A percentile compares a stretch with the other conserved stretches of the same genome.
Evolutionary conservation across 2,113 vertebrate genomes (phyloP).

Genomic region (Falco punctatus): DNA sequence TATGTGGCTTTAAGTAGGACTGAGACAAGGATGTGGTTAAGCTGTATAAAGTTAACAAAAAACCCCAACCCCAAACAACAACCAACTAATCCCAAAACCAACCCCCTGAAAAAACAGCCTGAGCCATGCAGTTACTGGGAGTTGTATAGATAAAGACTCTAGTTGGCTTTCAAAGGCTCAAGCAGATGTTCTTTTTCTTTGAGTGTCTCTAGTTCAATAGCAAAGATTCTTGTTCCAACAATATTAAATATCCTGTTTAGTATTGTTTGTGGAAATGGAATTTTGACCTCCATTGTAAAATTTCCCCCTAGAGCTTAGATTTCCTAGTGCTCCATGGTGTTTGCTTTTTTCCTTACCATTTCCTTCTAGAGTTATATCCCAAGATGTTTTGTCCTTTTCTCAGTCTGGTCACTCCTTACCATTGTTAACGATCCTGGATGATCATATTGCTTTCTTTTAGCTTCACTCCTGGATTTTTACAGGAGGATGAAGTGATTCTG

Average conservation of each 20-base stretch:
- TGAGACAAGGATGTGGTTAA: background rate
- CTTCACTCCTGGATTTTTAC: background rate
- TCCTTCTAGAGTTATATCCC: background rate
- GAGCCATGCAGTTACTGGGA: background rate
- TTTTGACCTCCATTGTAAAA: background rate
- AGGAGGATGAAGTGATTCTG: background rate
- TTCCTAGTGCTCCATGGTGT: background rate
- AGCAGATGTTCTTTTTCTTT: background rate
- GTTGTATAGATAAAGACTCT: background rate
- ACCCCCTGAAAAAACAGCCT: background rate
- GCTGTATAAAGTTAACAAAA: background rate
- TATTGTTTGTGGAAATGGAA: background rate
- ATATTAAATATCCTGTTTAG: background rate
- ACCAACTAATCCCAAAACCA: background rate
- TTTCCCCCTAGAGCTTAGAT: background rate
- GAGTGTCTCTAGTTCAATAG: background rate
- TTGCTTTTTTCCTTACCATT: background rate
- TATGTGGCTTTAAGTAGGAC: background rate
- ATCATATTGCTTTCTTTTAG: background rate
- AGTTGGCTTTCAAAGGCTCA: background rate
- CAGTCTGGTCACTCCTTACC: background rate
- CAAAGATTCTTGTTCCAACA: background rate
- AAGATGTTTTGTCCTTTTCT: background rate
- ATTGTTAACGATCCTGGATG: background rate
- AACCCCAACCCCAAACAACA: too few species aligned